phyloP scores from a whole-genome alignment of 2,113 vertebrate species.

The Psittacula cyanocephala region DNA sequence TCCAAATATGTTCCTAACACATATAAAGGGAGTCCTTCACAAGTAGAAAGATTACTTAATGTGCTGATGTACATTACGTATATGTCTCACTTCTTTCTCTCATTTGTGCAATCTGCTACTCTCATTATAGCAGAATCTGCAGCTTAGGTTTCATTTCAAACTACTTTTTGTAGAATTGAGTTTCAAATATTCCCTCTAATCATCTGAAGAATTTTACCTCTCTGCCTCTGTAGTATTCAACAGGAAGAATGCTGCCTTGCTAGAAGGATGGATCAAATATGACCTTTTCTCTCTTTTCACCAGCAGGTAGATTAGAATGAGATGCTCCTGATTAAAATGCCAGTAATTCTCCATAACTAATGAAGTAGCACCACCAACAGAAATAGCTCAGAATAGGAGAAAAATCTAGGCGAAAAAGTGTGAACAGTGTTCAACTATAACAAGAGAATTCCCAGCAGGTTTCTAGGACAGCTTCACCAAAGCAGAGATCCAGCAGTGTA shows the following conservation, averaged over 20 bases:
- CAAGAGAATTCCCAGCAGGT: constrained; percentile 2
- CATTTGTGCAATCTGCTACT: constrained; percentile 10
- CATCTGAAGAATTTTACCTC: not conserved
- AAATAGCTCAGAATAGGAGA: not conserved
- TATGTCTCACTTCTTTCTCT: not conserved
- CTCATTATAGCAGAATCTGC: constrained; percentile 30
- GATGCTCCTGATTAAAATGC: not conserved
- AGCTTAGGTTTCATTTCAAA: constrained; percentile 14
- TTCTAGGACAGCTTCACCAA: not conserved
- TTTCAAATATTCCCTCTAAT: not conserved
- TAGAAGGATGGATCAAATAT: not conserved
- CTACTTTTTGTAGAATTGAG: not conserved
- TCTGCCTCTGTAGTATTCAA: not conserved
- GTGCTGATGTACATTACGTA: not conserved
- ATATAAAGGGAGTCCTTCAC: not conserved
- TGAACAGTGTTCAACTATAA: not conserved
- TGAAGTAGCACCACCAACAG: not conserved
- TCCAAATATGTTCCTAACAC: constrained; percentile 6
- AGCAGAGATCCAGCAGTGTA: not conserved
- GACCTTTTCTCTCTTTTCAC: not conserved
- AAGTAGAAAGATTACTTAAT: not conserved
- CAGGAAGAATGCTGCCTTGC: not conserved
- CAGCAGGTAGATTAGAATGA: not conserved
- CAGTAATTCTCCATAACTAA: not conserved
- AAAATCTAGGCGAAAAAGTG: not conserved